Conservation (phyloP, 1,140 invertebrate genomes). For the Drosophila tani region DNA sequence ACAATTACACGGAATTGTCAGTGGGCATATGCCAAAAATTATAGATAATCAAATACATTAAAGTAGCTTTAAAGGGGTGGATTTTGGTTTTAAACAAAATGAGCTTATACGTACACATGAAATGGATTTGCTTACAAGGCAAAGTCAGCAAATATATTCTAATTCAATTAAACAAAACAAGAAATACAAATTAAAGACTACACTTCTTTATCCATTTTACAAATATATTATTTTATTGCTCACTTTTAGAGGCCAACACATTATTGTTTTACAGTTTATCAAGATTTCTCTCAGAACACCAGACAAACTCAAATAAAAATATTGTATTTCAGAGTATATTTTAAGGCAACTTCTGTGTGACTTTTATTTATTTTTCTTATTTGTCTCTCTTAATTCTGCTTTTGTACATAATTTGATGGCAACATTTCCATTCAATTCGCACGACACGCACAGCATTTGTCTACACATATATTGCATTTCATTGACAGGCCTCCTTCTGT, state of each 20-base stretch:
- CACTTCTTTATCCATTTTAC: background rate
- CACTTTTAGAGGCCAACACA: background rate
- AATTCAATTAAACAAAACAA: background rate
- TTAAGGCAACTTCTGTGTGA: background rate
- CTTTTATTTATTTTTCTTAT: slow-evolving; percentile 10
- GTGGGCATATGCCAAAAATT: slow-evolving; percentile 35
- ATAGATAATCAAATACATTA: background rate
- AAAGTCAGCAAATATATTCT: background rate
- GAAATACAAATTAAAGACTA: background rate
- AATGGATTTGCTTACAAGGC: background rate
- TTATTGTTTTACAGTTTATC: background rate
- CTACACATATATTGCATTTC: slow-evolving; percentile 66
- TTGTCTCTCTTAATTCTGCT: slow-evolving; percentile 12
- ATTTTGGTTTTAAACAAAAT: background rate
- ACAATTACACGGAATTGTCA: slow-evolving; percentile 45
- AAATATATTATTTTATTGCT: background rate
- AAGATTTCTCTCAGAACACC: background rate
- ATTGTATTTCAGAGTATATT: slow-evolving; percentile 1
- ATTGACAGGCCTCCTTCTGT: slow-evolving; percentile 60
- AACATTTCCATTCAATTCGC: slow-evolving; percentile 52
- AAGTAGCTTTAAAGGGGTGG: background rate
- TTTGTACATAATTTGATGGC: slow-evolving; percentile 42
- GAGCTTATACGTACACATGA: background rate
- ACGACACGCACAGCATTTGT: slow-evolving; percentile 48
- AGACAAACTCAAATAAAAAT: no score